Percentiles rank a stretch among this genome's conserved stretches.
Conservation (phyloP, 2,888 invertebrate genomes). For the Abrostola triplasia region DNA sequence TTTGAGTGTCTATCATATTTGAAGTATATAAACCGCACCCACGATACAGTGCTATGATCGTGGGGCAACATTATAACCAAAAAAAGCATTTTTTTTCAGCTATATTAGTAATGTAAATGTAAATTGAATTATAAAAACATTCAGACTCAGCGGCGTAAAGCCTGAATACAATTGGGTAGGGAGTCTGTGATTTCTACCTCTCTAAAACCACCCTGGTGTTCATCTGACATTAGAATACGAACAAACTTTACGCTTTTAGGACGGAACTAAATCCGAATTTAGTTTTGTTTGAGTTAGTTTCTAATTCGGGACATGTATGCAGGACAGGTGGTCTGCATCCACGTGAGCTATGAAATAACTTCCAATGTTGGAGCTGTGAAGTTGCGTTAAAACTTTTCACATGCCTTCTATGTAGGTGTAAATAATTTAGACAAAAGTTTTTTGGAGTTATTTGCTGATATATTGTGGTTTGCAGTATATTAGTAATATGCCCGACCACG, state of each 20-base stretch:
- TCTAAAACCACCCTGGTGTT: neutral
- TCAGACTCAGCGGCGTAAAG: too few species aligned
- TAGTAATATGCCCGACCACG: too few species aligned
- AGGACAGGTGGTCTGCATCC: conserved; percentile 24
- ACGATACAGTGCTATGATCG: too few species aligned
- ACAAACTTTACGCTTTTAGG: too few species aligned
- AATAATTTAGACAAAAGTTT: conserved; percentile 12
- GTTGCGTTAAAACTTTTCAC: conserved; percentile 31
- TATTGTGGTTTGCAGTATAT: too few species aligned
- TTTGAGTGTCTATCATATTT: too few species aligned
- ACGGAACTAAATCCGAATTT: conserved; percentile 16
- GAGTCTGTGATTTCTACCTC: neutral
- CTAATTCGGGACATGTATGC: conserved; percentile 47
- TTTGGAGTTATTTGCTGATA: neutral
- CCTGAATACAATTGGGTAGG: too few species aligned
- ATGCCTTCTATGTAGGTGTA: conserved; percentile 8
- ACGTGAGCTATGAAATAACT: conserved; percentile 45
- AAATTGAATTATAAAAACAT: too few species aligned
- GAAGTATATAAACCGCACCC: too few species aligned
- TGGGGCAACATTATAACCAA: too few species aligned
- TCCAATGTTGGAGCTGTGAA: conserved; percentile 26
- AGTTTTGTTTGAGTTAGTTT: conserved; percentile 25
- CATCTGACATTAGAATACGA: neutral
- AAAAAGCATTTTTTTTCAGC: too few species aligned
- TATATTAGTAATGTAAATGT: too few species aligned